These are phyloP conservation scores for Stenoptilia bipunctidactyla DNA, from an alignment of 2,888 invertebrate species.

Conservation along the genomic window DNA sequence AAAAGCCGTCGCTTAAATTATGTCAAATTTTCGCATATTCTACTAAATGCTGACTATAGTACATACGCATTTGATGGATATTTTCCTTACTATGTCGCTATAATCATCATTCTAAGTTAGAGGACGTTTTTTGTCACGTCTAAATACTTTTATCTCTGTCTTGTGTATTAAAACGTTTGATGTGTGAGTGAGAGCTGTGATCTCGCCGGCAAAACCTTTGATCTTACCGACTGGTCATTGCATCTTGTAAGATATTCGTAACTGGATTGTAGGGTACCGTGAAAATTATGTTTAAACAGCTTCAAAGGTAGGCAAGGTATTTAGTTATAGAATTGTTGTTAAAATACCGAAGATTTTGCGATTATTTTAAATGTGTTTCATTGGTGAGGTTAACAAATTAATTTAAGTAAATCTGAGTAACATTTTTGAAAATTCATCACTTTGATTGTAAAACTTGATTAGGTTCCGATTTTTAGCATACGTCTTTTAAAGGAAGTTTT, in stretches of 20 bases:
- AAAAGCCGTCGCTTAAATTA: not conserved
- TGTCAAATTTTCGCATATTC: slow-evolving; percentile 1
- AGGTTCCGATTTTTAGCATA: no score
- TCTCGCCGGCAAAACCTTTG: slow-evolving; percentile 49
- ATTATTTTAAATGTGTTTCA: no score
- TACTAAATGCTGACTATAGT: not conserved
- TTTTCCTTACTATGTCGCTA: not conserved
- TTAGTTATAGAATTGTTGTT: no score
- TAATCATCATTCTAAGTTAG: slow-evolving; percentile 17
- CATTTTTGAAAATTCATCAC: no score
- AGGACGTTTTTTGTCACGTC: slow-evolving; percentile 40
- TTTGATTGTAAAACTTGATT: no score
- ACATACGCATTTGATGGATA: not conserved
- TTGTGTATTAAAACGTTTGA: slow-evolving; percentile 3
- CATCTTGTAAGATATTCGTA: slow-evolving; percentile 45
- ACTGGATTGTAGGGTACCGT: not conserved
- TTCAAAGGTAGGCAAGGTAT: no score
- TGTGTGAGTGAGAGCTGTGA: slow-evolving; percentile 25
- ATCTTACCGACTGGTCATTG: slow-evolving; percentile 55
- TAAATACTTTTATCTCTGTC: slow-evolving; percentile 2
- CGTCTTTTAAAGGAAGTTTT: no score
- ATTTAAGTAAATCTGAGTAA: no score
- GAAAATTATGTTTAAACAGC: no score
- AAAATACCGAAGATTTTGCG: no score
- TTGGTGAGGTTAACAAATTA: no score